Percentiles rank a stretch among this genome's conserved stretches.
Evolutionary conservation across 1,140 invertebrate species (phyloP).

Genomic region (Drosophila subobscura): DNA sequence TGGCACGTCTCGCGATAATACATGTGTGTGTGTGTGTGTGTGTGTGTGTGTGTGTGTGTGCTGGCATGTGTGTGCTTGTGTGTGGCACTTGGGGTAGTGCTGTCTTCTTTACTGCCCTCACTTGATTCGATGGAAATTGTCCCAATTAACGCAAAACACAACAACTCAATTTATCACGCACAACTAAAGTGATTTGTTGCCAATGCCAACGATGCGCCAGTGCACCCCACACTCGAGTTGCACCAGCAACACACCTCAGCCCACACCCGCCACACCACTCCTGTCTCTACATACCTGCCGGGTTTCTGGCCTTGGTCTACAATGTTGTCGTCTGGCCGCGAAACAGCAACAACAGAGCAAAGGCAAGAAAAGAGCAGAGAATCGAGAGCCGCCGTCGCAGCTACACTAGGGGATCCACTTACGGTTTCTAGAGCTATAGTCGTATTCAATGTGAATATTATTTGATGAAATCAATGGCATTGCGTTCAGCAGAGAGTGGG

Average conservation of each 20-base stretch:
- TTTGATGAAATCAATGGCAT: no score
- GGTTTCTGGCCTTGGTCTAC: conserved; percentile 26
- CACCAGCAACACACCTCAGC: background rate
- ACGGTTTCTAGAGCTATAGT: no score
- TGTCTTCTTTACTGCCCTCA: conserved; percentile 37
- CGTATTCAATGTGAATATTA: no score
- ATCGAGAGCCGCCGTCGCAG: no score
- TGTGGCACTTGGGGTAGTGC: conserved; percentile 1
- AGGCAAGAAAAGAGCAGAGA: no score
- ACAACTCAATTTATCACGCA: conserved; percentile 82
- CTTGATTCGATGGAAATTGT: conserved; percentile 73
- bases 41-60: background rate
- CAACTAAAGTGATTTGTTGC: conserved; percentile 82
- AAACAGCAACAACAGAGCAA: no score
- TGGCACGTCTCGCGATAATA: conserved; percentile 42
- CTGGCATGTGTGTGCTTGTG: conserved; percentile 1
- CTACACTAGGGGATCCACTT: no score
- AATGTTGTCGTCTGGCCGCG: conserved; percentile 25
- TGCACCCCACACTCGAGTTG: background rate
- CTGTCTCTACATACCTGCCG: no score
- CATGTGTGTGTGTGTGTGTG: conserved; percentile 13
- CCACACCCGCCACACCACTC: background rate
- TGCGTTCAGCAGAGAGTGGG: no score
- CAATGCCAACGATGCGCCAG: conserved; percentile 69
- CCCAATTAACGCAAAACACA: conserved; percentile 80